These are phyloP conservation scores for Delichon dasypus DNA, from an alignment of 2,797 vertebrate genomes.

Conservation along the genomic window DNA sequence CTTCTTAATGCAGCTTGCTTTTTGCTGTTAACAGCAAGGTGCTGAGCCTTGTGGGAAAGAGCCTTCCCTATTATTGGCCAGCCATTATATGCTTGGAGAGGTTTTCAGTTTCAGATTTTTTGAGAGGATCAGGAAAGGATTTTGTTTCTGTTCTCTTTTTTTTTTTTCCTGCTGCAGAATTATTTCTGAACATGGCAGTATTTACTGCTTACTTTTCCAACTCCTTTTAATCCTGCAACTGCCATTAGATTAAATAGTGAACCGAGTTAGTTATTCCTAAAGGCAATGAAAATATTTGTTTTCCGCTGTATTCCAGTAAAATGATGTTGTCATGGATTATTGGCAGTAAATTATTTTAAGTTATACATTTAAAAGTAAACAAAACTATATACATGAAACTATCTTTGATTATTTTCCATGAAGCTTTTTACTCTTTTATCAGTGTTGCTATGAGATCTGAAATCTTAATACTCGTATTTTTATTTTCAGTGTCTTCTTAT, in stretches of 20 bases:
- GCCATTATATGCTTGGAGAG: background rate
- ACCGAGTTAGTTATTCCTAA: background rate
- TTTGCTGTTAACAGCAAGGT: background rate
- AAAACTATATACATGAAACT: background rate
- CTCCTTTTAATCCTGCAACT: background rate
- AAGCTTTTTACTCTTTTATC: background rate
- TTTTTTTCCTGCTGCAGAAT: background rate
- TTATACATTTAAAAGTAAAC: background rate
- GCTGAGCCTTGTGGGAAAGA: background rate
- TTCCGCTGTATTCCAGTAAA: background rate
- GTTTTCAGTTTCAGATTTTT: background rate
- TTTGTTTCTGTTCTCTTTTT: background rate
- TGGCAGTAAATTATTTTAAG: constrained; percentile 2
- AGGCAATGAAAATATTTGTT: background rate
- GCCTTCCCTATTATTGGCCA: background rate
- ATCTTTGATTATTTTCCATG: background rate
- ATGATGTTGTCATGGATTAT: background rate
- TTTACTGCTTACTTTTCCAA: background rate
- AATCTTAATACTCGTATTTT: background rate
- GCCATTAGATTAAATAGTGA: constrained; percentile 24
- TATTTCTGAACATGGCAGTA: background rate
- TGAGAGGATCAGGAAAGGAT: background rate
- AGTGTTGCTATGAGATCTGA: background rate
- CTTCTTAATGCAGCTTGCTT: background rate
- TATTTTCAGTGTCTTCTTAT: background rate